phyloP scores from a whole-genome alignment of 1,140 invertebrate genomes.

The Lepidurus couesii region DNA sequence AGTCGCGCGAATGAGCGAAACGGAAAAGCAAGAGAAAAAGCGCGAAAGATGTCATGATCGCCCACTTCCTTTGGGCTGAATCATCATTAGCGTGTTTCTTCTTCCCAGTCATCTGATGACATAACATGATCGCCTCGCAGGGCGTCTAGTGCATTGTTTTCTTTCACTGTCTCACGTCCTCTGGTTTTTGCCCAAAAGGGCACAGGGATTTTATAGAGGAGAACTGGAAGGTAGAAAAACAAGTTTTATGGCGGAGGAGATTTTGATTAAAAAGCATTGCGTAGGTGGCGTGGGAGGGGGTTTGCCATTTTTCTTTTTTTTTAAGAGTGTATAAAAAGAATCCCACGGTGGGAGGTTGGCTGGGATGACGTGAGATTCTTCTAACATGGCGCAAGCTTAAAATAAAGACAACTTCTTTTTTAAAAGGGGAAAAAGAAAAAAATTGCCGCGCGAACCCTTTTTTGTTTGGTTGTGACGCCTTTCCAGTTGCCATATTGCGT shows the following conservation, averaged over 20 bases:
- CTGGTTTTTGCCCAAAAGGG: too few species aligned
- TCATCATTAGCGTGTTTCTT: background rate
- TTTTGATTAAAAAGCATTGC: background rate
- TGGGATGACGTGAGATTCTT: background rate
- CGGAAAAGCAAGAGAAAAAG: background rate
- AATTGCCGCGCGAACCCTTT: background rate
- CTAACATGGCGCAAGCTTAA: background rate
- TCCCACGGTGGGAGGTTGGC: background rate
- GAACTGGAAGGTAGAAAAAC: too few species aligned
- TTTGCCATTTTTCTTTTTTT: too few species aligned
- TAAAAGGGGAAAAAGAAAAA: too few species aligned
- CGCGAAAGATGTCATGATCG: background rate
- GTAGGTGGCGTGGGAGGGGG: background rate
- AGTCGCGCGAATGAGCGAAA: background rate
- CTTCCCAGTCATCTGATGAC: slow-evolving; percentile 8
- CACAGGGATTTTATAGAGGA: background rate
- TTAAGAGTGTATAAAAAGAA: background rate
- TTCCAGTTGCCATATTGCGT: background rate
- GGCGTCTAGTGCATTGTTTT: too few species aligned
- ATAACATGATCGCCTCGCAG: background rate
- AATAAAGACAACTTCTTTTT: background rate
- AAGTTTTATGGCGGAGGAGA: background rate
- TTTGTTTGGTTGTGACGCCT: background rate
- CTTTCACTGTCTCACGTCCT: too few species aligned
- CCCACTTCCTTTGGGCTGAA: slow-evolving; percentile 9